Base-by-base conservation (phyloP, 2,888 invertebrate genomes). In the Hirtodrosophila trivittata region DNA sequence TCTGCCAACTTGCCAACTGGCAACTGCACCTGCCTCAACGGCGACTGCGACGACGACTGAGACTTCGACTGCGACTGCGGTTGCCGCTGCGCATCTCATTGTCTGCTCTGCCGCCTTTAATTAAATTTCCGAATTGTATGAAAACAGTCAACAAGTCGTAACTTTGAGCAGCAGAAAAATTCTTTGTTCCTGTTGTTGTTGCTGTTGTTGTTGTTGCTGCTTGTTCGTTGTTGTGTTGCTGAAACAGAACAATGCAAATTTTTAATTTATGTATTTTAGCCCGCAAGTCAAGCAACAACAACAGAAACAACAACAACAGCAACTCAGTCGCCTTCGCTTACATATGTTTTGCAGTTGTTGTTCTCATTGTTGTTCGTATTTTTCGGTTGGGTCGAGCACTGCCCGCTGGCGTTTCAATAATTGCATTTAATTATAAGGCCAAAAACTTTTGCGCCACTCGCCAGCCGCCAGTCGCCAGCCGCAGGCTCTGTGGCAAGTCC, bases 381-480 rank as follows among this genome's bases (percentile, higher is more conserved):
- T 70, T 62, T 60, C 59, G 65, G 51, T 58, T 66, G 55, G 52
- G 54, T 62, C 67, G 50, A 58, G 58, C 35, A 35, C 28, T 63
- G 66, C 76, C 84, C 78, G 75, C 77, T 75, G 83, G 87, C 87
- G 65, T 86, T 87, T 86, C 86, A 84, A 87, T 89, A 89, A 88
- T 88, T 88, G 87, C 88, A 87, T 87, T 88, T 88, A 88, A 88
- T 88, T 89, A 88, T 81, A 83, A 86, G 72, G 74, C 77, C 75
- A 70, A 71, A 68, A 73, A 47, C 49, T 60, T 55, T n/a, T 43
- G 37, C 37, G 54, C 66, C 51, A 52, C 46, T 42, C 32, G 28
- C n/a, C n/a, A n/a, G n/a, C n/a, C n/a, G n/a, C n/a, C n/a, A n/a
- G n/a, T n/a, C n/a, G 18, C 18, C 39, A 14, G 65, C 60, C 54